phyloP scores from a whole-genome alignment of 2,888 invertebrate genomes.

The Anticlea derivata region DNA sequence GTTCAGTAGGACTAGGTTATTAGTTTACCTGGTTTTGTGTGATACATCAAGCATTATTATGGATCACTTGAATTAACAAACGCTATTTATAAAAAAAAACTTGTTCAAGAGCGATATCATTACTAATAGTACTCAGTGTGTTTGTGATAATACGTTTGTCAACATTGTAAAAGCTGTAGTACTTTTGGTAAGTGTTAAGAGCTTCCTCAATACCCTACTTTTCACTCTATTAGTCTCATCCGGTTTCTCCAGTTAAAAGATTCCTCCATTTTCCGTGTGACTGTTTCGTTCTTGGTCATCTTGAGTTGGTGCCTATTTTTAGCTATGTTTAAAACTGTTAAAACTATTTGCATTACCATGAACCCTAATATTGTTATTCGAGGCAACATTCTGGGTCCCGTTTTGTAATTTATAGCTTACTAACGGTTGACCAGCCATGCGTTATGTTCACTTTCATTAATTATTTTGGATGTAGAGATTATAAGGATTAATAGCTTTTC shows the following conservation, averaged over 20 bases:
- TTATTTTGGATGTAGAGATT: slow-evolving; percentile 15
- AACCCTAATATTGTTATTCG: slow-evolving; percentile 21
- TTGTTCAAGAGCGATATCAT: too few relatives aligned
- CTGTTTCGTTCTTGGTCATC: not conserved
- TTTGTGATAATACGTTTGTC: too few relatives aligned
- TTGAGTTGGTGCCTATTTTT: not conserved
- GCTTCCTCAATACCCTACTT: not conserved
- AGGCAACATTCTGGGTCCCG: slow-evolving; percentile 21
- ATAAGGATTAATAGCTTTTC: slow-evolving; percentile 13
- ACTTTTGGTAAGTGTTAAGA: not conserved
- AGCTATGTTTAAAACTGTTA: slow-evolving; percentile 4
- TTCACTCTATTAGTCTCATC: not conserved
- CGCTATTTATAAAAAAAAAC: too few relatives aligned
- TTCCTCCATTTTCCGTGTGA: not conserved
- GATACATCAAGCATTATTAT: too few relatives aligned
- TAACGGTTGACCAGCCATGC: slow-evolving; percentile 20
- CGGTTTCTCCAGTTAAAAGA: not conserved
- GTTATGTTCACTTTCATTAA: slow-evolving; percentile 18
- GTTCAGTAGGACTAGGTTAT: not conserved
- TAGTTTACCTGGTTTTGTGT: too few relatives aligned
- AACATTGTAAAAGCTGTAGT: not conserved
- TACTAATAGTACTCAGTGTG: too few relatives aligned
- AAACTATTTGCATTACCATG: slow-evolving; percentile 23
- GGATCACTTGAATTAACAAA: too few relatives aligned
- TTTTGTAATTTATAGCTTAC: slow-evolving; percentile 26